These are phyloP conservation scores for Cebus imitator DNA, from an alignment of 2,113 vertebrate genomes.

Conservation along the genomic window DNA sequence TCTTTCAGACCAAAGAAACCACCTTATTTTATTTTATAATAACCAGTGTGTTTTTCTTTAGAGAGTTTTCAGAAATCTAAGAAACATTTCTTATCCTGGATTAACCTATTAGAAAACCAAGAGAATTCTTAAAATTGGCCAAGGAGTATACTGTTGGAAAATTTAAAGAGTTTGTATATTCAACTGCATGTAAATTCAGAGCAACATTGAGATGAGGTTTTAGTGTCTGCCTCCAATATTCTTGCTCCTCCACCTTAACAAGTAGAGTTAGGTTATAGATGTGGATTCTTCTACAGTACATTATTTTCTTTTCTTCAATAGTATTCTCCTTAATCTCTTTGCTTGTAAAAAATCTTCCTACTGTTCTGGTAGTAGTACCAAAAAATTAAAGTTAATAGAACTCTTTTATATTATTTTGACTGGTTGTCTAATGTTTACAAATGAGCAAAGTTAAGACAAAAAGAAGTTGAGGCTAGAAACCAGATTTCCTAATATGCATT, in stretches of 20 bases:
- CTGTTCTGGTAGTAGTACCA: not conserved
- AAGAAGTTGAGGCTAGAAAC: not conserved
- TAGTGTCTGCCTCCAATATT: not conserved
- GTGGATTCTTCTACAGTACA: not conserved
- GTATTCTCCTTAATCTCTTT: not conserved
- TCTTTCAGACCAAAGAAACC: not conserved
- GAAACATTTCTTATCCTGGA: not conserved
- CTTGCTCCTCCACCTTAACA: not conserved
- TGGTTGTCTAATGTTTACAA: slow-evolving; percentile 34
- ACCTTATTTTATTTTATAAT: slow-evolving; percentile 14
- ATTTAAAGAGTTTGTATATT: not conserved
- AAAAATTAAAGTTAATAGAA: not conserved
- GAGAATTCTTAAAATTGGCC: slow-evolving; percentile 17
- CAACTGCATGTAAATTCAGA: slow-evolving; percentile 10
- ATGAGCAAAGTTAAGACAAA: not conserved
- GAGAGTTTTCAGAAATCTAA: slow-evolving; percentile 1
- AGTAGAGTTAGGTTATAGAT: not conserved
- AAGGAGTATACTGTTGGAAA: not conserved
- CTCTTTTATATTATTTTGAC: slow-evolving; percentile 26
- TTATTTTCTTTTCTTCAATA: not conserved
- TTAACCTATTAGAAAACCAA: not conserved
- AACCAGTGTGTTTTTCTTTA: not conserved
- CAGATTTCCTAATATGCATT: not conserved
- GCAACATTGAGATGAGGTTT: not conserved
- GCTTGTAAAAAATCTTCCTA: not conserved